Conservation (phyloP, 2,797 vertebrate species). For the Gorsachius magnificus region DNA sequence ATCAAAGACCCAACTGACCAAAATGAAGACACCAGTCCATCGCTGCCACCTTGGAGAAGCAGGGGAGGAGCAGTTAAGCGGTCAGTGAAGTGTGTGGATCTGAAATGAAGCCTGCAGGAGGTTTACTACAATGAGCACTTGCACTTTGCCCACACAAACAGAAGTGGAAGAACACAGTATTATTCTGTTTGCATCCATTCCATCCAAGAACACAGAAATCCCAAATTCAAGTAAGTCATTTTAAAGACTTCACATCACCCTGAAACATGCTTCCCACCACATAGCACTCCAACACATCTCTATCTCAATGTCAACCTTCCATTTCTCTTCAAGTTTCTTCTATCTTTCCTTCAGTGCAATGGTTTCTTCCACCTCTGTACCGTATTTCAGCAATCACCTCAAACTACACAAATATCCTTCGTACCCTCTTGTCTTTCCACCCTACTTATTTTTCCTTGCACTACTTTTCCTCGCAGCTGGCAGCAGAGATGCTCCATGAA, state of each 20-base stretch:
- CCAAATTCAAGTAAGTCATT: background rate
- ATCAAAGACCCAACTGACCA: background rate
- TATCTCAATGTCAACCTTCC: background rate
- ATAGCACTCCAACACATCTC: background rate
- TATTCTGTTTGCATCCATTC: background rate
- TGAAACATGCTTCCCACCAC: background rate
- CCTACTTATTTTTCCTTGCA: background rate
- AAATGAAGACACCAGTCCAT: background rate
- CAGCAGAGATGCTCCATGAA: background rate
- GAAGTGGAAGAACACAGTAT: background rate
- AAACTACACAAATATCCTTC: background rate
- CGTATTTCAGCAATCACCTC: background rate
- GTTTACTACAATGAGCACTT: background rate
- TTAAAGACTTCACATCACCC: background rate
- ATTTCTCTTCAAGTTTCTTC: background rate
- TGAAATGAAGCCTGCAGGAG: background rate
- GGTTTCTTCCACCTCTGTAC: background rate
- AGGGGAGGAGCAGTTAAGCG: background rate
- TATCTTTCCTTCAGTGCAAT: background rate
- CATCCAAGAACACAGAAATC: background rate
- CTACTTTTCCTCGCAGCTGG: background rate
- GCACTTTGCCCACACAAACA: background rate
- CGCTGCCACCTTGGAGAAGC: background rate
- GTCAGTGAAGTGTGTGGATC: background rate
- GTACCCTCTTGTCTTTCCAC: background rate